Evolutionary conservation across 2,113 vertebrate genomes (phyloP).

Genomic region (Cichladusa arquata): DNA sequence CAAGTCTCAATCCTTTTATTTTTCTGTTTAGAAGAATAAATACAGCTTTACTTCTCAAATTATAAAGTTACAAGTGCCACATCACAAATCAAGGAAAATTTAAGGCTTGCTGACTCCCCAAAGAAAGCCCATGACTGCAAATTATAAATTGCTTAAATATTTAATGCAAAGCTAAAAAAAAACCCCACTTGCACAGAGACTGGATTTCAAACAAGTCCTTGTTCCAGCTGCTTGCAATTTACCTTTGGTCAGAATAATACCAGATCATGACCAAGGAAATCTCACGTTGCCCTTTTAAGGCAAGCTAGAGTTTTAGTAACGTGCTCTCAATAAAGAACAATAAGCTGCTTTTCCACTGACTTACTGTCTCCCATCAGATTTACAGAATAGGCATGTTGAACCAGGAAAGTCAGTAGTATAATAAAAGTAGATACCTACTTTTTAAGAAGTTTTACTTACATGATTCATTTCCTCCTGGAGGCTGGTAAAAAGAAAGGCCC

Average conservation of each 20-base stretch:
- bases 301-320: not conserved
- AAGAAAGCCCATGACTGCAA: not conserved
- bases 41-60: not conserved
- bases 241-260: not conserved
- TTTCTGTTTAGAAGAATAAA: not conserved
- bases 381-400: not conserved
- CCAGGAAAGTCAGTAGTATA: not conserved
- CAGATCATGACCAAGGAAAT: not conserved
- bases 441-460: slow-evolving; percentile 76
- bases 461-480: slow-evolving; percentile 87
- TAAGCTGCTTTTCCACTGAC: not conserved
- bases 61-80: not conserved
- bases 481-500: slow-evolving; percentile 99
- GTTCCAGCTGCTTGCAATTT: not conserved
- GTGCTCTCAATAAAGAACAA: not conserved
- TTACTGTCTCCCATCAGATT: not conserved
- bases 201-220: not conserved
- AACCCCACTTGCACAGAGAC: not conserved
- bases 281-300: not conserved
- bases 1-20: not conserved
- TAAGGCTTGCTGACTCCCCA: not conserved
- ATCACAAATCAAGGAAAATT: slow-evolving; percentile 7
- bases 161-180: not conserved
- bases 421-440: not conserved
- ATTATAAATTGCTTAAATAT: not conserved